These are phyloP conservation scores for Drosophila robusta DNA, from an alignment of 2,888 invertebrate species.

Conservation along the genomic window DNA sequence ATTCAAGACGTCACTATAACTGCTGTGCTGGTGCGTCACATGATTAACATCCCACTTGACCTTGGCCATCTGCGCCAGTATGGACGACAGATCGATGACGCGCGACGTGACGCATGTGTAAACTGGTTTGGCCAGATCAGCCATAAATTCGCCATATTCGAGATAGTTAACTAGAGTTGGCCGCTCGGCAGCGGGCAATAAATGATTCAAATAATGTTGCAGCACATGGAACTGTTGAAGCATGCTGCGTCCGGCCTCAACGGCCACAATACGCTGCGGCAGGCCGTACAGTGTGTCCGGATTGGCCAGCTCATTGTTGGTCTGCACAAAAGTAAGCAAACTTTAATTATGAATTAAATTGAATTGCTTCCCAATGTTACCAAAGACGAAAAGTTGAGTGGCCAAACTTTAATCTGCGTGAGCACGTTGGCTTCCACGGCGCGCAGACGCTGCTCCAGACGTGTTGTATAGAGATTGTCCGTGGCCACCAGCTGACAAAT, in stretches of 20 bases:
- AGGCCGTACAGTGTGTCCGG: constrained; percentile 93
- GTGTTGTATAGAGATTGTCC: constrained; percentile 87
- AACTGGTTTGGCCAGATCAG: constrained; percentile 92
- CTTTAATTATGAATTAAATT: background rate
- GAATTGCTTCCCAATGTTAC: constrained; percentile 51
- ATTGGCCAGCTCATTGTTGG: constrained; percentile 88
- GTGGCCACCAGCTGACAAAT: constrained; percentile 84
- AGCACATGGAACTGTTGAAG: constrained; percentile 94
- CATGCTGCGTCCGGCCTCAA: constrained; percentile 96
- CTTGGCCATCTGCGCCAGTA: constrained; percentile 94
- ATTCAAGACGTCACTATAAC: constrained; percentile 92
- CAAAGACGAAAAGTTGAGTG: constrained; percentile 84
- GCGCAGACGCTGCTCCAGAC: constrained; percentile 90
- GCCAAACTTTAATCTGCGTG: constrained; percentile 84
- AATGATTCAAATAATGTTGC: constrained; percentile 93
- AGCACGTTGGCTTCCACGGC: constrained; percentile 91
- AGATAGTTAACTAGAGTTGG: constrained; percentile 90
- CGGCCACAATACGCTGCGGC: constrained; percentile 94
- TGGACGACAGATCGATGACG: constrained; percentile 91
- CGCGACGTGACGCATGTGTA: constrained; percentile 94
- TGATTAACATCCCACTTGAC: constrained; percentile 98
- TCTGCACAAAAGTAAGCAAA: constrained; percentile 58
- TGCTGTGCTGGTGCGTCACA: constrained; percentile 96
- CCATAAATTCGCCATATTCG: constrained; percentile 76
- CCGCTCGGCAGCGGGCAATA: constrained; percentile 90